Percentiles rank a stretch among this genome's conserved stretches.
phyloP scores from a whole-genome alignment of 2,113 vertebrate genomes.

The Onychorhynchus coronatus region DNA sequence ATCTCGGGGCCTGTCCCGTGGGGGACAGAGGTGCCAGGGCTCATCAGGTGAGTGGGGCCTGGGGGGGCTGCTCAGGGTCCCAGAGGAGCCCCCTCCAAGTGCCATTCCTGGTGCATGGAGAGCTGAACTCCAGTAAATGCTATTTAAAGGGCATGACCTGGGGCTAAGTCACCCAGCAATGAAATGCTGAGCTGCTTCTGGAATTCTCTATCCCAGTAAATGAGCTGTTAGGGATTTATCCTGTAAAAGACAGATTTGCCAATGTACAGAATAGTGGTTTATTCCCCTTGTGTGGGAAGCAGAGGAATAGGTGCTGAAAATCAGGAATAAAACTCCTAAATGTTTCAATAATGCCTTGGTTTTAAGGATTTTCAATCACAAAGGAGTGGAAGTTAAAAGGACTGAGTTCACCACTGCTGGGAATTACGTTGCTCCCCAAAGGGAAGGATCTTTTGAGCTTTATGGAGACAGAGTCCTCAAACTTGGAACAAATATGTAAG shows the following conservation, averaged over 20 bases:
- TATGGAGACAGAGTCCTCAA: conserved; percentile 93
- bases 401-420: conserved; percentile 82
- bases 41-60: conserved; percentile 83
- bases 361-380: conserved; percentile 84
- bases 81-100: not conserved
- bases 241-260: not conserved
- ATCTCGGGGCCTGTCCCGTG: conserved; percentile 89
- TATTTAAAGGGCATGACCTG: not conserved
- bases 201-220: not conserved
- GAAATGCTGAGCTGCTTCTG: not conserved
- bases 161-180: not conserved
- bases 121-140: not conserved
- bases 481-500: conserved; percentile 97
- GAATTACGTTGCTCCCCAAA: conserved; percentile 81
- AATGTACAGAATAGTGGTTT: not conserved
- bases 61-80: not conserved
- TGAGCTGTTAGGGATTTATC: not conserved
- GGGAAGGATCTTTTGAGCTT: conserved; percentile 92
- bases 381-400: conserved; percentile 84
- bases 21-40: conserved; percentile 88
- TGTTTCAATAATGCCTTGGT: not conserved
- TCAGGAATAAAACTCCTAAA: not conserved
- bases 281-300: not conserved
- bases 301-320: not conserved
- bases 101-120: not conserved